These are phyloP conservation scores for Itoplectis maculator DNA, from an alignment of 2,888 invertebrate species.

Conservation along the genomic window DNA sequence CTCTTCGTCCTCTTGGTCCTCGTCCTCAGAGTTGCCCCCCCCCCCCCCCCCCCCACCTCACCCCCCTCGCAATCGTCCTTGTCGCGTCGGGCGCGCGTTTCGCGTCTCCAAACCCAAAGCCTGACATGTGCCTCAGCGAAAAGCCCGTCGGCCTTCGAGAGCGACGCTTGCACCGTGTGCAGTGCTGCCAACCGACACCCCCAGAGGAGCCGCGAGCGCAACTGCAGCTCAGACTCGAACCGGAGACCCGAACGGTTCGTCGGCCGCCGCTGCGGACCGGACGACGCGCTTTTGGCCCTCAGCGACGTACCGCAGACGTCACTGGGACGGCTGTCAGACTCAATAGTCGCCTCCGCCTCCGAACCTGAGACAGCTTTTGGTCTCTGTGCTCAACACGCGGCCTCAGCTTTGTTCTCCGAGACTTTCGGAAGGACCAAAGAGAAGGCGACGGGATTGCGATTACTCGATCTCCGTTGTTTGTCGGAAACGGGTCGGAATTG, in stretches of 20 bases:
- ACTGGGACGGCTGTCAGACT: conserved; percentile 52
- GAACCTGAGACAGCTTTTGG: neutral
- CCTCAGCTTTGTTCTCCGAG: neutral
- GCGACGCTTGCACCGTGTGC: conserved; percentile 6
- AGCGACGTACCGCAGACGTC: conserved; percentile 34
- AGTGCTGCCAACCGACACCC: conserved; percentile 23
- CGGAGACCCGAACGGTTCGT: conserved; percentile 9
- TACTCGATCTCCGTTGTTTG: neutral
- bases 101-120: conserved; percentile 37
- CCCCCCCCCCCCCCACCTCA: conserved; percentile 25
- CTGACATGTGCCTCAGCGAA: conserved; percentile 30
- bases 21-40: conserved; percentile 21
- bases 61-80: conserved; percentile 1
- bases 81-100: conserved; percentile 11
- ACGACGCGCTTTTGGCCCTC: conserved; percentile 35
- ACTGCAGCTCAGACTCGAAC: conserved; percentile 14
- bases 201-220: neutral
- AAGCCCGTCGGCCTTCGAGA: conserved; percentile 40
- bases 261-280: neutral
- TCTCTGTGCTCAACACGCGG: neutral
- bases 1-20: conserved; percentile 23
- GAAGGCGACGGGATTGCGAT: neutral
- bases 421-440: neutral
- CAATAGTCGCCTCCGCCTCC: conserved; percentile 47
- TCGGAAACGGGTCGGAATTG: neutral